phyloP scores from a whole-genome alignment of 2,797 vertebrate genomes.

The Chiroxiphia lanceolata region DNA sequence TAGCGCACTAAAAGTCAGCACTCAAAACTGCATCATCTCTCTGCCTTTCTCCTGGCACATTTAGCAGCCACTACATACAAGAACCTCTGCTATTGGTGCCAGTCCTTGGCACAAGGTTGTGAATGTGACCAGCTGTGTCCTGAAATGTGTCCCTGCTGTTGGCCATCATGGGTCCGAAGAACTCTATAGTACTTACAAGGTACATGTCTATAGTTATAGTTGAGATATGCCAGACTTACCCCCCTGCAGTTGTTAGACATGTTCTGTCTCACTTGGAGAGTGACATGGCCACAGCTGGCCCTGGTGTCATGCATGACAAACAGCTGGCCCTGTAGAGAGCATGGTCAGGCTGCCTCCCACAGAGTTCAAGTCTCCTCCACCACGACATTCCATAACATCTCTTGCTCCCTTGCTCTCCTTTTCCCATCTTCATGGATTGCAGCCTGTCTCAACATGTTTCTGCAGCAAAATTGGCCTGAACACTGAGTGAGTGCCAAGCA shows the following conservation, averaged over 20 bases:
- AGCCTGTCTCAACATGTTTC: neutral
- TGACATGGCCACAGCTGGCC: neutral
- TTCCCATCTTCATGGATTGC: neutral
- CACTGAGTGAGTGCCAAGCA: accelerated
- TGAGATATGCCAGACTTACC: neutral
- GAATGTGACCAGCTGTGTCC: neutral
- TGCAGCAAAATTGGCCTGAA: neutral
- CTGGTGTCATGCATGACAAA: neutral
- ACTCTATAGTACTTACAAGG: neutral
- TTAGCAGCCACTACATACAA: neutral
- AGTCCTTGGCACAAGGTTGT: neutral
- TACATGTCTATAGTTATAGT: neutral
- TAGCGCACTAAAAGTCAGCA: neutral
- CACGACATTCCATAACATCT: neutral
- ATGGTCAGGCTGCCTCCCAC: neutral
- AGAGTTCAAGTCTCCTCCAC: neutral
- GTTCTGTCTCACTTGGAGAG: neutral
- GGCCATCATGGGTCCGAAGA: neutral
- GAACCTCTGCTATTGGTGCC: neutral
- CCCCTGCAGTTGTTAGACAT: neutral
- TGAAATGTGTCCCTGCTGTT: neutral
- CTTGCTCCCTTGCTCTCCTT: neutral
- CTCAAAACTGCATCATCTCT: neutral
- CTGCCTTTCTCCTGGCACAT: neutral
- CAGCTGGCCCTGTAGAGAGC: neutral